These are phyloP conservation scores for Streblospio benedicti DNA, from an alignment of 1,140 invertebrate species.

Conservation along the genomic window DNA sequence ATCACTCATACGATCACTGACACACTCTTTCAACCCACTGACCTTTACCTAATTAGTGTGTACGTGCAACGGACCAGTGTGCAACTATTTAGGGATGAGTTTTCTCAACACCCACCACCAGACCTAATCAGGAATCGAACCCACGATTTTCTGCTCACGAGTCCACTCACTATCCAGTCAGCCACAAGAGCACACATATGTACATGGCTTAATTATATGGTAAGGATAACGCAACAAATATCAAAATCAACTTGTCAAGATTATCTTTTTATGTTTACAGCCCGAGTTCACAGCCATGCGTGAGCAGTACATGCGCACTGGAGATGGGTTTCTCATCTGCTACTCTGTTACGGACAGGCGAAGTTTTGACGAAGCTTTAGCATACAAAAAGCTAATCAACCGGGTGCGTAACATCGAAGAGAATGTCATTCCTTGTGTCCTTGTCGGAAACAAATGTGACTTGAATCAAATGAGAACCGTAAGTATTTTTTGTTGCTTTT, in stretches of 20 bases:
- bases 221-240: too few relatives aligned
- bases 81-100: too few relatives aligned
- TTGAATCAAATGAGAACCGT: conserved; percentile 79
- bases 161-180: too few relatives aligned
- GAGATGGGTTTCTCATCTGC: conserved; percentile 55
- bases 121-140: too few relatives aligned
- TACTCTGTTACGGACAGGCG: conserved; percentile 87
- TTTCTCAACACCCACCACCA: too few relatives aligned
- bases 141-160: too few relatives aligned
- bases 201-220: too few relatives aligned
- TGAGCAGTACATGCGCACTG: conserved; percentile 80
- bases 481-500: not conserved
- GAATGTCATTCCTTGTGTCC: conserved; percentile 90
- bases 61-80: too few relatives aligned
- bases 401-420: conserved; percentile 52
- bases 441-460: conserved; percentile 95
- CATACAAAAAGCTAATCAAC: conserved; percentile 84
- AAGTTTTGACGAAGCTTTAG: conserved; percentile 86
- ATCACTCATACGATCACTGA: too few relatives aligned
- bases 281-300: conserved; percentile 86
- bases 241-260: conserved; percentile 9
- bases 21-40: too few relatives aligned
- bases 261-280: conserved; percentile 27
- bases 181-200: too few relatives aligned
- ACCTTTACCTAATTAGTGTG: too few relatives aligned